These are phyloP conservation scores for Halocaridina rubra DNA, from an alignment of 2,888 invertebrate genomes.

Conservation along the genomic window DNA sequence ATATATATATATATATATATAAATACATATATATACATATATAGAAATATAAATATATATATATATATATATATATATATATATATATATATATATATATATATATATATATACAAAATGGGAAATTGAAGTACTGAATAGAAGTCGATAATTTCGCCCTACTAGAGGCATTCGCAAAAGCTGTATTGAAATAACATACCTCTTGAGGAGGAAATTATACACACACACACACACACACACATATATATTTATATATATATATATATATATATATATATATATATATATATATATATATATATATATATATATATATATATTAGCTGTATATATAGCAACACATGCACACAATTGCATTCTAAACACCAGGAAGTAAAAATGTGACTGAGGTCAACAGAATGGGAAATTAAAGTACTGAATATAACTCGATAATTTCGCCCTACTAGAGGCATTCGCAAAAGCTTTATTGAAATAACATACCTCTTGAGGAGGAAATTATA, in stretches of 20 bases:
- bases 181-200: no score
- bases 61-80: not conserved
- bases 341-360: no score
- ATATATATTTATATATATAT: no score
- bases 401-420: not conserved
- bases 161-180: not conserved
- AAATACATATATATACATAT: not conserved
- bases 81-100: not conserved
- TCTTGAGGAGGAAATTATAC: no score
- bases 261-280: not conserved
- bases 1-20: slow-evolving; percentile 4
- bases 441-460: not conserved
- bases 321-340: no score
- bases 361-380: no score
- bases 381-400: no score
- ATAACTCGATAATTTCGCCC: not conserved
- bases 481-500: no score
- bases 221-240: no score
- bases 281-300: not conserved
- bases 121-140: not conserved
- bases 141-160: not conserved
- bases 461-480: no score
- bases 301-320: not conserved
- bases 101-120: not conserved
- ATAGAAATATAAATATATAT: not conserved